phyloP scores from a whole-genome alignment of 2,797 vertebrate species.

The Xenentodon cancila region DNA sequence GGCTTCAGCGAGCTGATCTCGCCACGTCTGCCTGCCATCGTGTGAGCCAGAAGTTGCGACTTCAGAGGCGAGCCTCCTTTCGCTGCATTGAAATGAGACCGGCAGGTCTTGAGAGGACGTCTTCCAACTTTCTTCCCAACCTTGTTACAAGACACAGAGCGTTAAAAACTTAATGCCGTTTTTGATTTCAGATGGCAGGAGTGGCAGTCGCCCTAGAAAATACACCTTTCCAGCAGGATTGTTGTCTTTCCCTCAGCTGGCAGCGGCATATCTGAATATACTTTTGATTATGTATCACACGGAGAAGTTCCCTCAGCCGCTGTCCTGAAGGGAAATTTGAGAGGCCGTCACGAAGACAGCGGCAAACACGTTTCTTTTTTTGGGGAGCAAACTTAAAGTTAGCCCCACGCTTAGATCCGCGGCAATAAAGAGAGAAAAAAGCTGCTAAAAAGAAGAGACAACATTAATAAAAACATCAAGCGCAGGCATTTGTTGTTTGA shows the following conservation, averaged over 20 bases:
- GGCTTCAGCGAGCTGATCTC: slow-evolving; percentile 72
- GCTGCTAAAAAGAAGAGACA: slow-evolving; percentile 63
- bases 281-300: slow-evolving; percentile 62
- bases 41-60: slow-evolving; percentile 76
- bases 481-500: slow-evolving; percentile 72
- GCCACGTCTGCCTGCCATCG: slow-evolving; percentile 65
- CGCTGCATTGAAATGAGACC: slow-evolving; percentile 78
- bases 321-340: slow-evolving; percentile 62
- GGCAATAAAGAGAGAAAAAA: slow-evolving; percentile 20
- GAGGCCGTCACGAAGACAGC: slow-evolving; percentile 35
- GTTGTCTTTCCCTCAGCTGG: slow-evolving; percentile 53
- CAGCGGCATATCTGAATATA: slow-evolving; percentile 66
- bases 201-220: slow-evolving; percentile 62
- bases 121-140: slow-evolving; percentile 74
- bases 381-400: slow-evolving; percentile 51
- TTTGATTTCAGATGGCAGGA: slow-evolving; percentile 49
- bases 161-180: slow-evolving; percentile 73
- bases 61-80: slow-evolving; percentile 78
- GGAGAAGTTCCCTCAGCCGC: slow-evolving; percentile 15
- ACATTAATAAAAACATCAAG: slow-evolving; percentile 81
- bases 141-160: slow-evolving; percentile 71
- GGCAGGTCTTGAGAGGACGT: slow-evolving; percentile 80
- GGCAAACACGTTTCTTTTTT: slow-evolving; percentile 9
- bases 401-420: slow-evolving; percentile 31
- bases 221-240: slow-evolving; percentile 71